Evolutionary conservation across 2,113 vertebrate species (phyloP).

Genomic region (Lophotis ruficrista): DNA sequence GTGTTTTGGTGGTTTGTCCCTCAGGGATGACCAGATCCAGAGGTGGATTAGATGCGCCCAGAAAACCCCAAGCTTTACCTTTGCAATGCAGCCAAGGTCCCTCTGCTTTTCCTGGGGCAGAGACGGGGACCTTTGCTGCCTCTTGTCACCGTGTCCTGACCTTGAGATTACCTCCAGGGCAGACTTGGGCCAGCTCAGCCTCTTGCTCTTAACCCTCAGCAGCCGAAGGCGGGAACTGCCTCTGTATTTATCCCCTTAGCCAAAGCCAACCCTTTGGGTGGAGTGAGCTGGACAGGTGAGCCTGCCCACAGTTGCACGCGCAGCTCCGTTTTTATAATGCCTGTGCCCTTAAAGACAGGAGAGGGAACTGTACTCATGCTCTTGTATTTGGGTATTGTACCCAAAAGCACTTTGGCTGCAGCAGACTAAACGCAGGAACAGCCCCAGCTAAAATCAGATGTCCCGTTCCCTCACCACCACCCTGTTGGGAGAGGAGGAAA

Average conservation of each 20-base stretch:
- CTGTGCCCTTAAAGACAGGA: background rate
- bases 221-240: background rate
- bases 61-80: background rate
- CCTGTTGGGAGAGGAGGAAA: fast-evolving
- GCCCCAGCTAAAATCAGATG: background rate
- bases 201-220: background rate
- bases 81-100: background rate
- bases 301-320: background rate
- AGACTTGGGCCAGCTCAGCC: background rate
- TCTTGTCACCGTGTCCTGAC: background rate
- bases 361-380: background rate
- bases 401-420: background rate
- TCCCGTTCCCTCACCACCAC: background rate
- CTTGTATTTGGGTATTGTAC: background rate
- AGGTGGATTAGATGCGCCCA: background rate
- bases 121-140: background rate
- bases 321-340: background rate
- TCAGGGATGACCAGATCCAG: background rate
- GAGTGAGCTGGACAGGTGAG: fast-evolving
- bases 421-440: background rate
- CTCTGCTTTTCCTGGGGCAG: background rate
- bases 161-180: background rate
- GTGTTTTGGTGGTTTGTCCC: background rate
- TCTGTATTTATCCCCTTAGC: background rate
- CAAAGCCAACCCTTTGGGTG: background rate